Base-by-base conservation (phyloP, 1,140 invertebrate genomes). In the Apis dorsata region DNA sequence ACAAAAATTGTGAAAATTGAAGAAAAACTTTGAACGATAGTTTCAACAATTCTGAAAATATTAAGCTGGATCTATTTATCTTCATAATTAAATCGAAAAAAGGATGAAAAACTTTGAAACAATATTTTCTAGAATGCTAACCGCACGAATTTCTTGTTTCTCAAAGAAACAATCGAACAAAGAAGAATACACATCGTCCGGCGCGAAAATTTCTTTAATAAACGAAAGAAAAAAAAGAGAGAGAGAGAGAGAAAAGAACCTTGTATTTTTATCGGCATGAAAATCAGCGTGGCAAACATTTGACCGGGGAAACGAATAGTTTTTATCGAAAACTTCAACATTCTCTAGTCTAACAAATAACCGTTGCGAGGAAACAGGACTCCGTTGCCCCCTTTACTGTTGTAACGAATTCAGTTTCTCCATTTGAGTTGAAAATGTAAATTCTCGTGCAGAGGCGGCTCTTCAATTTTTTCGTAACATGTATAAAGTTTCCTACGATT, bases 321-420 rank as follows among this genome's bases (percentile, higher is more conserved):
- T 81, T 75, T 55, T 66, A 66, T 81, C 79, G 79, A 75, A 75
- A 68, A 81, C 24, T 24, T 81, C 71, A 62, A 68, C 62, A 49
- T 75, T 49, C 51, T 57, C 24, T 60, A 21, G 10, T 69, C 57
- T 62, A 17, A 53, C 44, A 79, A 71, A 79, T 57, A 79, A 79
- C 21, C 77, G 66, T 79, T 49, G 11, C 15, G 2, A 51, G 10
- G 28, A 12, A 34, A 65, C 49, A 19, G 12, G n/a, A 7, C 53
- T 44, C 19, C 2, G 51, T 5, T 24, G 28, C 68, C 77, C 68
- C 77, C 19, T 79, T 71, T 28, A 71, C 70, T 21, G 13, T 13
- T 1, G 17, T 24, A 21, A 19, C 21, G 79, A 57, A 75, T 57
- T 75, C 71, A 13, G 51, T 66, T 44, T 57, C 62, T 55, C 70